These are phyloP conservation scores for Enteromius radiatus DNA, from an alignment of 2,797 vertebrate genomes.

Conservation along the genomic window DNA sequence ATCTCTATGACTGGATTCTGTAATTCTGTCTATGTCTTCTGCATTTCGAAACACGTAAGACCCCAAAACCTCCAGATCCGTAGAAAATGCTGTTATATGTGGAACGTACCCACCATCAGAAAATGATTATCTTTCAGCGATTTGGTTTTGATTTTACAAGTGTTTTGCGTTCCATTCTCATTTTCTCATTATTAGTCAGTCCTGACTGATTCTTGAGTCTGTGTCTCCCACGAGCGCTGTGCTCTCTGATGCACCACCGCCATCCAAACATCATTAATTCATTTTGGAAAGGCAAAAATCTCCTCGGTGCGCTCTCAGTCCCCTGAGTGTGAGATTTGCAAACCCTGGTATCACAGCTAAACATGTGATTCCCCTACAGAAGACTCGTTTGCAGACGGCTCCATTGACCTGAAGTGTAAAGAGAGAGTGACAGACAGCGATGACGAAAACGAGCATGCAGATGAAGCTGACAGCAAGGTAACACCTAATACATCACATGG, in stretches of 20 bases:
- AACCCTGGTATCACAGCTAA: constrained; percentile 11
- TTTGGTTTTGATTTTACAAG: neutral
- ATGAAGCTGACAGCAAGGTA: constrained; percentile 85
- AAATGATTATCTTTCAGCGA: constrained; percentile 15
- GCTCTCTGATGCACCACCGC: constrained; percentile 21
- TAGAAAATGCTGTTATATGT: neutral
- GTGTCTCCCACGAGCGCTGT: constrained; percentile 17
- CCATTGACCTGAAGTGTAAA: constrained; percentile 93
- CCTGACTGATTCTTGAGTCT: constrained; percentile 1
- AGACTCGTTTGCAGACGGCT: constrained; percentile 84
- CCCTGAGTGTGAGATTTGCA: neutral
- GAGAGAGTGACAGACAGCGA: constrained; percentile 92
- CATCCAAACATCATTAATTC: constrained; percentile 17
- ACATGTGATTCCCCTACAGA: constrained; percentile 68
- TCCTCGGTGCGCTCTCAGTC: constrained; percentile 6
- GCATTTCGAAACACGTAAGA: neutral
- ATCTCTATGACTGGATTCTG: neutral
- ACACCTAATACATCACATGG: neutral
- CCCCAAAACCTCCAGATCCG: constrained; percentile 2
- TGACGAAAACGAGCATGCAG: constrained; percentile 79
- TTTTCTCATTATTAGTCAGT: constrained; percentile 37
- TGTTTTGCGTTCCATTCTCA: neutral
- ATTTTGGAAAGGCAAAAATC: constrained; percentile 17
- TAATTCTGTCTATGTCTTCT: neutral
- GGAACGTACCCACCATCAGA: neutral